Base-by-base conservation (phyloP, 64 coral and sea anemone genomes). In the Pocillopora damicornis region DNA sequence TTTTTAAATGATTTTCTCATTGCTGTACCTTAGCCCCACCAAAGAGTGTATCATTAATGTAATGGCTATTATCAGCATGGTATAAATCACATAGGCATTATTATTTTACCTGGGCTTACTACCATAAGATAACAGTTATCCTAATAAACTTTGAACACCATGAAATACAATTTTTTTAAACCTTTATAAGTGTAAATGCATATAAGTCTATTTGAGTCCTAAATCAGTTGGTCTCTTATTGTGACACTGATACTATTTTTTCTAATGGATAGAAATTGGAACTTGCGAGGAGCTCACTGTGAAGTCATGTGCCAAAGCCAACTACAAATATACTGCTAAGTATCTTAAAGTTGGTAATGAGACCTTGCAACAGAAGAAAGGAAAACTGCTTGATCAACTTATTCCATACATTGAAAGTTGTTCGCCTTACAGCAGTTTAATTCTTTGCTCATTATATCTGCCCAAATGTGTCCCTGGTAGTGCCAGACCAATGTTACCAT, bases 401-500 rank as follows among this genome's bases (percentile, higher is more conserved):
- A 66, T 85, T 72, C 81, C 65, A 51, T 11, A 15, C 13, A 25
- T 92, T 2, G 30, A 74, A 9, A 18, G 2, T 1, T 92, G 90
- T 35, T 86, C 90, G 0, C 71, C 59, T 13, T 45, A 86, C 75
- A 77, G 74, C 20, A 90, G 89, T 59, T 76, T 77, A 45, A 77
- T 92, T 23, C 81, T 92, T 9, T 92, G 90, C 37, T 92, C 90
- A 5, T 18, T 87, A 37, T 87, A 26, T 63, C 86, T 92, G 63
- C 90, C 90, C 17, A 92, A 92, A 63, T 92, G 90, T 61, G 83
- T 87, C 61, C 9, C 60, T 9, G 76, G 83, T 37, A 30, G 65
- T 60, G 20, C 61, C 4, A 79, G 75, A 80, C 90, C 90, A 10
- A 68, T 87, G 60, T 51, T 92, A 17, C 90, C 90, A 72, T 92